phyloP scores from a whole-genome alignment of 2,113 vertebrate genomes.

The Tursiops truncatus region DNA sequence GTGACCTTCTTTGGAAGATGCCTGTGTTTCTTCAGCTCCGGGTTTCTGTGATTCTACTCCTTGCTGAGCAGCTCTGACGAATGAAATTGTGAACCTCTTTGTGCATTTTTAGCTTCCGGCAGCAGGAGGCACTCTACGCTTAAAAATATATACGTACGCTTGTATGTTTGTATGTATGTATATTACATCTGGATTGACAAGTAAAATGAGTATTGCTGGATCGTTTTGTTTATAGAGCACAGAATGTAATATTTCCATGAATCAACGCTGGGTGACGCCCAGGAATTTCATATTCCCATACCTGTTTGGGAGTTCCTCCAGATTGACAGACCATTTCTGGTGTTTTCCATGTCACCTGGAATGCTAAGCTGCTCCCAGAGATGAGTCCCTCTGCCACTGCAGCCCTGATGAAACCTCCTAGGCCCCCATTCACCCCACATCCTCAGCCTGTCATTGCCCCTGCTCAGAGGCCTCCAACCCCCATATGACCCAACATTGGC shows the following conservation, averaged over 20 bases:
- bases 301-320: background rate
- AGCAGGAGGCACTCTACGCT: conserved; percentile 43
- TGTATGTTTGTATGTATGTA: too few relatives aligned
- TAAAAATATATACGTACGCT: background rate
- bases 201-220: background rate
- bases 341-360: background rate
- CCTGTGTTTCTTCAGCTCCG: background rate
- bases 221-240: background rate
- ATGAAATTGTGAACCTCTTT: background rate
- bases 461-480: background rate
- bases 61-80: background rate
- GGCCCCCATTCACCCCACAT: background rate
- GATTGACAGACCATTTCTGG: background rate
- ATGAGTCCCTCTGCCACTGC: background rate
- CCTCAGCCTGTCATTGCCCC: background rate
- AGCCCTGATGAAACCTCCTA: background rate
- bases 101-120: conserved; percentile 15
- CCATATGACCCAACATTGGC: too few relatives aligned
- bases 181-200: background rate
- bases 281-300: background rate
- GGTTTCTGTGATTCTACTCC: background rate
- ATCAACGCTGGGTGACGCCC: background rate
- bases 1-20: background rate
- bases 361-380: background rate
- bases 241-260: background rate